Evolutionary conservation across 2,113 vertebrate genomes (phyloP).

Genomic region (Baryphthengus martii): DNA sequence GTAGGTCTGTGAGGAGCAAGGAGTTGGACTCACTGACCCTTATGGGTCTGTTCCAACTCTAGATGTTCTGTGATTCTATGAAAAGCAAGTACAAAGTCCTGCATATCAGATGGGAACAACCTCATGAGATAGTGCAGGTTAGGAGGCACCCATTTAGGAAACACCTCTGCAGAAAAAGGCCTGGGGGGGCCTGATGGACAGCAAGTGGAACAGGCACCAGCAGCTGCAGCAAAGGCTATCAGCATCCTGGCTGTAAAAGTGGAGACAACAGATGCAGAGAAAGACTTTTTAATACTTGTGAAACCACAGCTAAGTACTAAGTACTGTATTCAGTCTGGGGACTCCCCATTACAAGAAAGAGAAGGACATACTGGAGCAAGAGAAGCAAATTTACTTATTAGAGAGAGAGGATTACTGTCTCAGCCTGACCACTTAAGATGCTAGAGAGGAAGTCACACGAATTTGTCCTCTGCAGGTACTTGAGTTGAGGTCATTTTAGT

Average conservation of each 20-base stretch:
- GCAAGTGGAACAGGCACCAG: neutral
- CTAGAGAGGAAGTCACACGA: neutral
- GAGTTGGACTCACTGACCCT: rapidly evolving
- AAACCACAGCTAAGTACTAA: neutral
- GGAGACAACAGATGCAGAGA: neutral
- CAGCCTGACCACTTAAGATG: neutral
- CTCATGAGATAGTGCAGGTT: neutral
- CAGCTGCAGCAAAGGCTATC: neutral
- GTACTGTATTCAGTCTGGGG: neutral
- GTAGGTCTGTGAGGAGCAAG: neutral
- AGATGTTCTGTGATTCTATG: neutral
- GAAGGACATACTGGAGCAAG: neutral
- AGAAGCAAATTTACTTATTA: neutral
- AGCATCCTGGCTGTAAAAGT: neutral
- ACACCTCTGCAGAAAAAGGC: neutral
- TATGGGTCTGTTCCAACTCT: neutral
- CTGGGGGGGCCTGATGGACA: neutral
- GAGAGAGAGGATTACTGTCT: neutral
- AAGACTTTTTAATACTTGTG: neutral
- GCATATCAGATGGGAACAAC: neutral
- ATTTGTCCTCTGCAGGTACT: neutral
- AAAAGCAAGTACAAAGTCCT: neutral
- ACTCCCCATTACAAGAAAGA: neutral
- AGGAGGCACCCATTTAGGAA: neutral
- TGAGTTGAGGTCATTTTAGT: neutral